Evolutionary conservation across 23 tunicate species (phyloP).

Genomic region (Botrylloides violaceus): DNA sequence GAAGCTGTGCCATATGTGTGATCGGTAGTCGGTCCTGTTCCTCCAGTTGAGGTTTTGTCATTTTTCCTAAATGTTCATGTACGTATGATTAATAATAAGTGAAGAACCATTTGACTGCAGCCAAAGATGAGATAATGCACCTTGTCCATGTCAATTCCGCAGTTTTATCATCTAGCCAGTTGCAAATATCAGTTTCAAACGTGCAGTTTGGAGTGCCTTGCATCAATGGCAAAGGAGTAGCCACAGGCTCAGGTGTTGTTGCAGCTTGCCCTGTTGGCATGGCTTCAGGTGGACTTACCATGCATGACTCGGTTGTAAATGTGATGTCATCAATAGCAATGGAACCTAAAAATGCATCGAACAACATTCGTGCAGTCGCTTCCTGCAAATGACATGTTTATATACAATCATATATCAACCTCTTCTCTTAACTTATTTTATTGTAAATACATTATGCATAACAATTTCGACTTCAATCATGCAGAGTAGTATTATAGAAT

Average conservation of each 20-base stretch:
- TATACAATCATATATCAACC: no score
- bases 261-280: conserved; percentile 14
- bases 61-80: conserved; percentile 21
- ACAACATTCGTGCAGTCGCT: no score
- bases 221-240: conserved; percentile 27
- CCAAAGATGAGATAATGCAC: conserved; percentile 17
- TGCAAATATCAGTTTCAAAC: conserved; percentile 39
- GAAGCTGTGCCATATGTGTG: conserved; percentile 32
- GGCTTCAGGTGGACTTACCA: conserved; percentile 25
- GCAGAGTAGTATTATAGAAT: no score
- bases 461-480: no score
- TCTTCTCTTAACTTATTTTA: no score
- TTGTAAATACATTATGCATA: no score
- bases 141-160: conserved; percentile 35
- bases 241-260: conserved; percentile 42
- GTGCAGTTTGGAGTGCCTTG: conserved; percentile 41
- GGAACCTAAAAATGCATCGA: conserved; percentile 3
- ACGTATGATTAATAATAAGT: no score
- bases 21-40: conserved; percentile 52
- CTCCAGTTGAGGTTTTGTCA: conserved; percentile 11
- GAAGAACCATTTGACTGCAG: no score
- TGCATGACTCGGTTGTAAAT: conserved; percentile 20
- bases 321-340: conserved; percentile 59
- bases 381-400: no score
- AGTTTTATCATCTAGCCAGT: conserved; percentile 39